Evolutionary conservation across 2,888 invertebrate genomes (phyloP), one percentile per base, ranked within the genome.

Genomic region (Steinernema hermaphroditum): DNA sequence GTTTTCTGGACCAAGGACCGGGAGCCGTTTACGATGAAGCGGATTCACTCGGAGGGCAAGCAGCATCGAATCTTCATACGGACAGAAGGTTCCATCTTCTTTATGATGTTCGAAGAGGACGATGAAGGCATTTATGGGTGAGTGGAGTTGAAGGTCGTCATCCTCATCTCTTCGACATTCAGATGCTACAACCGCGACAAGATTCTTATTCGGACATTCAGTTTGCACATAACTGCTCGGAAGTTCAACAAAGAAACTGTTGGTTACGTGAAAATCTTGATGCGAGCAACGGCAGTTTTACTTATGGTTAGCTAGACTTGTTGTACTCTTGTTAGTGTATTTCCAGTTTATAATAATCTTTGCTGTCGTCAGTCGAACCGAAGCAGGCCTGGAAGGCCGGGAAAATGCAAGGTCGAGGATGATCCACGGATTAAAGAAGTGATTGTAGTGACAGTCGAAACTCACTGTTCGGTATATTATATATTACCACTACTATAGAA

Each of bases 1-100:
- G 29, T 62, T 4, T 62, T 29, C n/a, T 62, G 62, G 62, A 62
- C 6, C 32, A 62, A 62, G 32, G 19, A 62, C 62, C 32, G 34
- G 12, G 27, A 32, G 2, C 27, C 8, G 6, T 2, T 62, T 1
- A 62, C 29, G 1, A 32, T 32, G 16, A 34, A 62, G 14, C 2
- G 12, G 2, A 22, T 54, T 19, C 24, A 24, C 14, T 16, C 12
- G 8, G 2, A 2, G 12, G 8, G 24, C 4, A 8, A 22, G 27
- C 2, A 8, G 32, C 12, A 62, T 9, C 8, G 29, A 14, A 32
- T 62, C 16, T 32, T 29, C n/a, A 32, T 62, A 9, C 62, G 62
- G 4, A 32, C 62, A 2, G 16, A 32, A 16, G 62, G 62, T 14
- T 29, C 16, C 16, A 2, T 62, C 19, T 62, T 6, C 62, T 32